A percentile compares a stretch with the other conserved stretches of the same genome.
These are phyloP conservation scores for Macrosiphum euphorbiae DNA, from an alignment of 2,888 invertebrate genomes.

Conservation along the genomic window DNA sequence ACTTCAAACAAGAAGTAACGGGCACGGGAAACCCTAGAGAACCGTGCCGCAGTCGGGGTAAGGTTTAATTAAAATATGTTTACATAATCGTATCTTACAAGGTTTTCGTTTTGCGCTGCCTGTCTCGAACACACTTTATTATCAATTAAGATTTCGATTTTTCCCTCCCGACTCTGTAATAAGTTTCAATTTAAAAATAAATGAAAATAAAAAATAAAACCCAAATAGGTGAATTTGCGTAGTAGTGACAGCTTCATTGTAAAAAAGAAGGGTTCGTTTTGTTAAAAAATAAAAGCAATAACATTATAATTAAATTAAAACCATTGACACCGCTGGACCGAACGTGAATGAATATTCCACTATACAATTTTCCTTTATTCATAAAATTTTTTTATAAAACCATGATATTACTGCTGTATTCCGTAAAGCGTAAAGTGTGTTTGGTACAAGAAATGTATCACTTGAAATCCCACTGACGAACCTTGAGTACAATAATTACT, in stretches of 20 bases:
- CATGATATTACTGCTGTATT: not conserved
- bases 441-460: no score
- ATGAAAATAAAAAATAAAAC: not conserved
- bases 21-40: slow-evolving; percentile 22
- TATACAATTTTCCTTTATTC: not conserved
- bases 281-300: not conserved
- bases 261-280: not conserved
- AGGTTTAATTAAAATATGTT: slow-evolving; percentile 59
- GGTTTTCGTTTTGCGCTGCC: slow-evolving; percentile 35
- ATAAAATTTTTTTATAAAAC: not conserved
- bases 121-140: slow-evolving; percentile 46
- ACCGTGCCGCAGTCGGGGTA: not conserved
- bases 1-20: slow-evolving; percentile 42
- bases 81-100: slow-evolving; percentile 54
- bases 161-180: not conserved
- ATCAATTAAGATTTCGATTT: slow-evolving; percentile 44
- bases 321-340: not conserved
- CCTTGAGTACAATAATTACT: no score
- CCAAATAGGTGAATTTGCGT: not conserved
- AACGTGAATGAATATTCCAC: not conserved
- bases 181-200: not conserved
- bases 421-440: not conserved
- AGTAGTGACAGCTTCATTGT: not conserved
- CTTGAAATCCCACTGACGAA: not conserved
- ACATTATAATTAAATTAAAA: not conserved